Evolutionary conservation across 2,888 invertebrate species (phyloP), one percentile per base, ranked within the genome.

Genomic region (Microctonus aethiopoides): DNA sequence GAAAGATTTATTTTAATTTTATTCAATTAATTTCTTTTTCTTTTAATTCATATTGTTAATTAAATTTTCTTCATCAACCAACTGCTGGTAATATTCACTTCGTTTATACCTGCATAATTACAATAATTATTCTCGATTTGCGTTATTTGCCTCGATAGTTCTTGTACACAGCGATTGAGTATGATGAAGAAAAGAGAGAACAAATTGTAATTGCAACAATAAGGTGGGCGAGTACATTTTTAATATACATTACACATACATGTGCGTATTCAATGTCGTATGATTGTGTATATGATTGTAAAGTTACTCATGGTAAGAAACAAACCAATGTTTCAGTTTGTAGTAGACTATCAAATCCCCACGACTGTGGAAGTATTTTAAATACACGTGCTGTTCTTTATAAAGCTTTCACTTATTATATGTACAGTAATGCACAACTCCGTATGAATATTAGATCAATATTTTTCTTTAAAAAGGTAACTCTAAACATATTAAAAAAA

Each of bases 381-480:
- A 11, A 20, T 54, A 24, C 54, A n/a, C 54, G n/a, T 54, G 54
- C 24, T 16, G 24, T 20, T 36, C 11, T 11, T 7, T 9, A n/a
- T 36, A 36, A 2, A 36, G n/a, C n/a, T n/a, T n/a, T 39, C 2
- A 39, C 13, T 46, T 16, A 7, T 46, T n/a, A 11, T 16, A 52
- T n/a, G n/a, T 16, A 34, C 20, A 26, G n/a, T 34, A 2, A 29
- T 59, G 20, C 2, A 13, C 20, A 7, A 13, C 36, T 63, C 46
- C 59, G 63, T 56, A 69, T 69, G 68, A 69, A 69, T 69, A 64
- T 69, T 63, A 59, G 59, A 67, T 63, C 67, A 29, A 59, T 52
- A 57, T 71, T 52, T 57, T 71, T 67, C 62, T 71, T 71, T 29
- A 56, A 59, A 63, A 71, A 67, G 52, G 32, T 71, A 62, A 59